Evolutionary conservation across 2,113 vertebrate genomes (phyloP).

Genomic region (Guaruba guarouba): DNA sequence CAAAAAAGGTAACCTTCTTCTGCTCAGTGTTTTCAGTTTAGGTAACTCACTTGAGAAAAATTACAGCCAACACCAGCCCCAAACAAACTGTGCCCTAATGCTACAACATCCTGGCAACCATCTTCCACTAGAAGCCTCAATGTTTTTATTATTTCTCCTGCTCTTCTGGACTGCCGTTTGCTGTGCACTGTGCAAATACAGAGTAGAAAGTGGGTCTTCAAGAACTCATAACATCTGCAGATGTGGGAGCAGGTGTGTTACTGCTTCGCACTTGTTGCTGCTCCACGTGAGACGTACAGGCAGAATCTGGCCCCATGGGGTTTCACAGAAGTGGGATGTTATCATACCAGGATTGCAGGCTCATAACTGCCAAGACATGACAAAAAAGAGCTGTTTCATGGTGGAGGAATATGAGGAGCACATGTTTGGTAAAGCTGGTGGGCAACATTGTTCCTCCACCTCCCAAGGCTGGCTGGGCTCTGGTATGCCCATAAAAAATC

Average conservation of each 20-base stretch:
- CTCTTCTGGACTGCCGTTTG: not conserved
- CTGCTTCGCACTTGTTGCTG: not conserved
- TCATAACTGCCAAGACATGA: not conserved
- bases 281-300: not conserved
- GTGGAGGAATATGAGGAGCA: constrained; percentile 39
- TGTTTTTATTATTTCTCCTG: not conserved
- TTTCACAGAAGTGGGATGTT: not conserved
- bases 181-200: not conserved
- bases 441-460: not conserved
- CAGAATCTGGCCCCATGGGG: rapidly evolving
- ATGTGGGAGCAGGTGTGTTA: not conserved
- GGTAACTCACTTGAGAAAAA: not conserved
- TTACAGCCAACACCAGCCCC: not conserved
- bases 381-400: constrained; percentile 35
- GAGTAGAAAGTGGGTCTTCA: not conserved
- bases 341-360: not conserved
- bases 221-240: not conserved
- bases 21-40: not conserved
- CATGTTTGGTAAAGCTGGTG: constrained; percentile 38
- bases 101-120: not conserved
- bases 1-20: not conserved
- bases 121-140: not conserved
- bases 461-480: constrained; percentile 32
- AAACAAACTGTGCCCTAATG: not conserved
- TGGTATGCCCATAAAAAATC: constrained; percentile 36